Conservation (phyloP, 2,797 vertebrate genomes). For the Syngnathus acus region DNA sequence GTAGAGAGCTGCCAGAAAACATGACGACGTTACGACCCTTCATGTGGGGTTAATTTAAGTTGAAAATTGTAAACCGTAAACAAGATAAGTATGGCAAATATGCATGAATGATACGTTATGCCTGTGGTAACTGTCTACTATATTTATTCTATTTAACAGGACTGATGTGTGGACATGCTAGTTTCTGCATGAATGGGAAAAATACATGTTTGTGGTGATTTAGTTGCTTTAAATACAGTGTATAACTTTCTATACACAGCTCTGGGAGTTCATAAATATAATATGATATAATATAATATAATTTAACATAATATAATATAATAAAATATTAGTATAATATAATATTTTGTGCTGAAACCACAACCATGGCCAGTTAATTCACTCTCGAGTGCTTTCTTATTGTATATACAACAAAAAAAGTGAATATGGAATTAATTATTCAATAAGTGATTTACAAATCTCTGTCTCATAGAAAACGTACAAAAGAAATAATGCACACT, state of each 20-base stretch:
- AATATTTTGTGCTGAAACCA: not conserved
- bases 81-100: slow-evolving; percentile 16
- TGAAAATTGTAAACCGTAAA: not conserved
- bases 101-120: slow-evolving; percentile 12
- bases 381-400: not conserved
- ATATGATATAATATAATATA: slow-evolving; percentile 8
- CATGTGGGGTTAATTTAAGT: not conserved
- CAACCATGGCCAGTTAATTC: not conserved
- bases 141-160: not conserved
- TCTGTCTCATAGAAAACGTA: not conserved
- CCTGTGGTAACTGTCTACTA: slow-evolving; percentile 11
- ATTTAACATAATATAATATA: slow-evolving; percentile 26
- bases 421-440: not conserved
- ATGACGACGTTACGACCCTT: not conserved
- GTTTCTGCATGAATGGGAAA: not conserved
- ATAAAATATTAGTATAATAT: slow-evolving; percentile 30
- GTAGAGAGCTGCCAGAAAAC: slow-evolving; percentile 28
- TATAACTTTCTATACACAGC: not conserved
- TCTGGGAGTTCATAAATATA: not conserved
- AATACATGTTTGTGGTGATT: slow-evolving; percentile 1
- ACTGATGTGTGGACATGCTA: not conserved
- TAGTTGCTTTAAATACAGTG: not conserved
- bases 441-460: not conserved
- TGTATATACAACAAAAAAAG: not conserved
- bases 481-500: not conserved